phyloP scores from a whole-genome alignment of 2,113 vertebrate species.

The Oreochromis niloticus region DNA sequence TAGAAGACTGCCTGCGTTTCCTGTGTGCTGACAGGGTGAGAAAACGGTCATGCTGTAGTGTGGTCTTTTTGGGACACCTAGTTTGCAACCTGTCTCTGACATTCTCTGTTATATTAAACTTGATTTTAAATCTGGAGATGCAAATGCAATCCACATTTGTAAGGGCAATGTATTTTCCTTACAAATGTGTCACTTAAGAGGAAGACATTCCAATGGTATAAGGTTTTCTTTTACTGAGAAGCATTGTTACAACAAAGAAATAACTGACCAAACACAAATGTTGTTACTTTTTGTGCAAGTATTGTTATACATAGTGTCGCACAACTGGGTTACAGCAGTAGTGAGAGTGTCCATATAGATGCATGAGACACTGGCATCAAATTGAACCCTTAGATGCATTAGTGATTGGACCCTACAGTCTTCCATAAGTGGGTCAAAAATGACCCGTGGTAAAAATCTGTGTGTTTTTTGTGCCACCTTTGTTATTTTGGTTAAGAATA shows the following conservation, averaged over 20 bases:
- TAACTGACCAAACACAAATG: background rate
- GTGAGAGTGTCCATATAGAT: background rate
- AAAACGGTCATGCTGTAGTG: background rate
- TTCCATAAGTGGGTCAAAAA: background rate
- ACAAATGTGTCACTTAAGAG: background rate
- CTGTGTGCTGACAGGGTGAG: background rate
- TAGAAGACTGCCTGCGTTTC: background rate
- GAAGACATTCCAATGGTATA: background rate
- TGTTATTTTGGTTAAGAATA: background rate
- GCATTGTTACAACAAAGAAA: background rate
- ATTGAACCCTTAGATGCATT: background rate
- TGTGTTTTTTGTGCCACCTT: background rate
- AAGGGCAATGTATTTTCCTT: background rate
- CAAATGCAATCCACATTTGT: background rate
- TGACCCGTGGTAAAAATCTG: background rate
- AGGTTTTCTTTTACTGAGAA: background rate
- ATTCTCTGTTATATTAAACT: background rate
- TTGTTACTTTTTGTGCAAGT: background rate
- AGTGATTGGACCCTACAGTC: background rate
- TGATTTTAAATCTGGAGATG: background rate
- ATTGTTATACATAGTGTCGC: background rate
- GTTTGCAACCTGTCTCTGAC: background rate
- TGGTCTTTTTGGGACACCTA: background rate
- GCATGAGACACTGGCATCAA: background rate
- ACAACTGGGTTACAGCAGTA: background rate